Conservation (phyloP, 2,113 vertebrate genomes). For the Spheniscus mendiculus region DNA sequence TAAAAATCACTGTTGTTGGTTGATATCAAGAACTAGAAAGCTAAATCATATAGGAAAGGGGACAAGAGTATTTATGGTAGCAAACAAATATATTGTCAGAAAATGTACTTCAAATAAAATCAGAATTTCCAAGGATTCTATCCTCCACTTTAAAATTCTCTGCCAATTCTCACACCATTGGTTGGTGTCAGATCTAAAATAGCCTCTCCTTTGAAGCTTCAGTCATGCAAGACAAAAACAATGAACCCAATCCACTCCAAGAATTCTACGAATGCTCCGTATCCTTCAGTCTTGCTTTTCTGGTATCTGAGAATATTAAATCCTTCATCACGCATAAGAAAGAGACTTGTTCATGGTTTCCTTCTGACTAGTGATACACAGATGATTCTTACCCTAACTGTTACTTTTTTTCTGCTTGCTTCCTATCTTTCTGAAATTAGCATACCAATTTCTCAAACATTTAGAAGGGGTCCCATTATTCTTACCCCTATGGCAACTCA, state of each 20-base stretch:
- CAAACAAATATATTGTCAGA: background rate
- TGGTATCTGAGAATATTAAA: background rate
- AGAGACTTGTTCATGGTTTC: background rate
- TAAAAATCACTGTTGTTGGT: background rate
- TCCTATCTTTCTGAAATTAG: background rate
- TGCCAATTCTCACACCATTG: background rate
- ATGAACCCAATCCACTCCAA: background rate
- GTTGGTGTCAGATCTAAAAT: background rate
- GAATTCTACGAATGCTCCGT: background rate
- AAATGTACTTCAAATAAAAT: background rate
- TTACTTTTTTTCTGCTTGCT: background rate
- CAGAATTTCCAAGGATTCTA: background rate
- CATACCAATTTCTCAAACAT: background rate
- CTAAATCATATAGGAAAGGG: background rate
- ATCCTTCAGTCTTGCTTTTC: background rate
- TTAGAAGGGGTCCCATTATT: background rate
- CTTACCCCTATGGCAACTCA: background rate
- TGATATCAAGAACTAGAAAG: background rate
- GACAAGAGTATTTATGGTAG: background rate
- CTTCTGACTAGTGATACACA: background rate
- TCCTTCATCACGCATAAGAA: background rate
- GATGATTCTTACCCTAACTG: background rate
- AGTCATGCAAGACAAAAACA: background rate
- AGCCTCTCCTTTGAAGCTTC: background rate
- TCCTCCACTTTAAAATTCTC: background rate